Evolutionary conservation across 2,888 invertebrate species (phyloP), one percentile per base, ranked within the genome.

Genomic region (Steinernema carpocapsae): DNA sequence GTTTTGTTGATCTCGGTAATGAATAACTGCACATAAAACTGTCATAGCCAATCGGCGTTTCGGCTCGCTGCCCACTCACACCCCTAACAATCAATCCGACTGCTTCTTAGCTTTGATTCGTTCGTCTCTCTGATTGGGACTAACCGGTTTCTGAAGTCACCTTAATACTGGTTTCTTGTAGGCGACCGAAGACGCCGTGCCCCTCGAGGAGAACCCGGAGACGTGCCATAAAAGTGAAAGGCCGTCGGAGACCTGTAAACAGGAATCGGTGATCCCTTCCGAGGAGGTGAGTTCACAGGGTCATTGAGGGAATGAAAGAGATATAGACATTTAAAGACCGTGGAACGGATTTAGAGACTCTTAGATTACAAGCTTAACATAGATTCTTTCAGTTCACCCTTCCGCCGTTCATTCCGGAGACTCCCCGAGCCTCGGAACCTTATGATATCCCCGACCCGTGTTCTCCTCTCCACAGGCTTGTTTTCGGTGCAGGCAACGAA

Each of bases 181-280:
- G 64, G 64, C 37, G 37, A 37, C 37, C 37, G 37, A 32, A 32
- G 26, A n/a, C 37, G 64, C 12, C 32, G 64, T 29, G 7, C 2
- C 32, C 32, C 10, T 37, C 19, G 32, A 17, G 32, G 64, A 37
- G 37, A 37, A 3, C 37, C 37, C 3, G 37, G 32, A 37, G 26
- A 64, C 64, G 32, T 64, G 64, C 32, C 64, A 64, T 64, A 12
- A 29, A 29, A 64, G 32, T 12, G 64, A 64, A 64, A 64, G 64
- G 29, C 64, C 64, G 64, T 17, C 14, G 12, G 29, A 64, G 64
- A 29, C 64, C 1, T 64, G 64, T n/a, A 7, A 64, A 37, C 64
- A 64, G 32, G 29, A 64, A 17, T 24, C 64, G 2, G 29, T 64
- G 32, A 64, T 64, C 37, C 64, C 64, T 64, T 64, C 64, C 17